Evolutionary conservation across 2,113 vertebrate species (phyloP).

Genomic region (Hippolais icterina): DNA sequence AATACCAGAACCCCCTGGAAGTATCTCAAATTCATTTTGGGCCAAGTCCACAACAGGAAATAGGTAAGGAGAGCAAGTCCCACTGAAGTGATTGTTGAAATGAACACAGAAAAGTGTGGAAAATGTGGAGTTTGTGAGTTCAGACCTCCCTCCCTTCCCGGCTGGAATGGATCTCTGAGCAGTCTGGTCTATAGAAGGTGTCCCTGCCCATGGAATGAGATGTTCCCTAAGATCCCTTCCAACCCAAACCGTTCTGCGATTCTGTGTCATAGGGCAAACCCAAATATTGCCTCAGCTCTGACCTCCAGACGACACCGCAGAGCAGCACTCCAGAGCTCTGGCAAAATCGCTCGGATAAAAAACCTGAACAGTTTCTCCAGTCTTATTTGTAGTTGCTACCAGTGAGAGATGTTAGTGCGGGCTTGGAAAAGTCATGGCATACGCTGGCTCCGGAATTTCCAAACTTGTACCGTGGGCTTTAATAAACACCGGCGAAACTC

Average conservation of each 20-base stretch:
- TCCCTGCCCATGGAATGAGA: background rate
- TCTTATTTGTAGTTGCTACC: background rate
- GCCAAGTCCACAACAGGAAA: background rate
- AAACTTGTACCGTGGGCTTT: rapidly evolving
- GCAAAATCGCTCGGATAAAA: background rate
- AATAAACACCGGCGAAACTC: background rate
- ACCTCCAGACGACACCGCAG: rapidly evolving
- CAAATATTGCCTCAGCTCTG: background rate
- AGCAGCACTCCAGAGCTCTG: background rate
- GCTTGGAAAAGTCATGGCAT: background rate
- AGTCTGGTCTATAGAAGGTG: rapidly evolving
- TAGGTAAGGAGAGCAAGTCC: background rate
- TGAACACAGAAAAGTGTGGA: background rate
- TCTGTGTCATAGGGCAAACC: rapidly evolving
- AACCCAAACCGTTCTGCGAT: background rate
- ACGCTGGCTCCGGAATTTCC: background rate
- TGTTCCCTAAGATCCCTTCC: background rate
- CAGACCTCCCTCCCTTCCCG: background rate
- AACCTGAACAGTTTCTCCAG: background rate
- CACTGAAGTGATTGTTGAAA: background rate
- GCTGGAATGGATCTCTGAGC: background rate
- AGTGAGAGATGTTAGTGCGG: background rate
- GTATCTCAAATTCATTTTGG: background rate
- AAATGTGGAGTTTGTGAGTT: background rate
- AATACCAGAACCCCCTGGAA: background rate